phyloP scores from a whole-genome alignment of 2,888 invertebrate genomes.

The Brenthis ino region DNA sequence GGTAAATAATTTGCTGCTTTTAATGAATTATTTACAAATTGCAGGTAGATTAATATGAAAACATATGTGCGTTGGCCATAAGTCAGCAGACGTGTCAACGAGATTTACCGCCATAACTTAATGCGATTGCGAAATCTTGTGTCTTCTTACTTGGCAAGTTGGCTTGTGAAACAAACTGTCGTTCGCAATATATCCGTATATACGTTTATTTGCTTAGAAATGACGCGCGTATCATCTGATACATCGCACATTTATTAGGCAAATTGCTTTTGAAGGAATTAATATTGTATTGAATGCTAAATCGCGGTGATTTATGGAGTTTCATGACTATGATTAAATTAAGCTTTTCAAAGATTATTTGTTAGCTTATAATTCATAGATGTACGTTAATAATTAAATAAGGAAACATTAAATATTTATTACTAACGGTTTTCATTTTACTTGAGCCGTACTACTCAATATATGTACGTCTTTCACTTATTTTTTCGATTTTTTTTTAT shows the following conservation, averaged over 20 bases:
- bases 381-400: background rate
- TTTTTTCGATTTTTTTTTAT: no score
- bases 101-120: constrained; percentile 63
- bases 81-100: constrained; percentile 64
- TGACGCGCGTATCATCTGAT: constrained; percentile 23
- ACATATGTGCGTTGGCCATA: constrained; percentile 46
- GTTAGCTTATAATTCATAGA: background rate
- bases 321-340: constrained; percentile 13
- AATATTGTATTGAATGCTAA: constrained; percentile 23
- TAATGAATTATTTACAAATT: background rate
- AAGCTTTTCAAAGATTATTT: background rate
- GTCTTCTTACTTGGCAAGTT: constrained; percentile 20
- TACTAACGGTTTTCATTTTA: background rate
- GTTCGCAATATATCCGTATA: constrained; percentile 29
- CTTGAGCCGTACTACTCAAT: background rate
- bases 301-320: constrained; percentile 20
- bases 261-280: constrained; percentile 26
- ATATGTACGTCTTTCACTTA: no score
- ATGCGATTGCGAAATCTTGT: constrained; percentile 58
- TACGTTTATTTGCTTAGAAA: constrained; percentile 25
- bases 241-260: constrained; percentile 21
- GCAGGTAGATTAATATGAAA: constrained; percentile 17
- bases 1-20: background rate
- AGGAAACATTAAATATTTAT: background rate
- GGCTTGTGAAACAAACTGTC: constrained; percentile 32